phyloP scores from a whole-genome alignment of 2,797 vertebrate species.

The Nasua narica region DNA sequence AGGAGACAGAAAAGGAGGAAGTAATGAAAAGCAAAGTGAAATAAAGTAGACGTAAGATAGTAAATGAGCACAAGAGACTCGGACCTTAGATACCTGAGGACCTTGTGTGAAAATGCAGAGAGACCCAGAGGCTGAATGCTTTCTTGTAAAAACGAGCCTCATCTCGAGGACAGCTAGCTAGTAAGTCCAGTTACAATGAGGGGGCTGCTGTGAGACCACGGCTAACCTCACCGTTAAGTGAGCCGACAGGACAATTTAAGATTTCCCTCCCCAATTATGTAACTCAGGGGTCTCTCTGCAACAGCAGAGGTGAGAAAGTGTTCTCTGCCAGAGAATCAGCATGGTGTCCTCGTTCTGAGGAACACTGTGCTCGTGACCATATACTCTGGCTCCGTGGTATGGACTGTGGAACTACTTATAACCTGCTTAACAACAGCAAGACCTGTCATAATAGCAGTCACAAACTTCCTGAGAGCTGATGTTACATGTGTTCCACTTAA shows the following conservation, averaged over 20 bases:
- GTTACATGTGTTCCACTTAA: background rate
- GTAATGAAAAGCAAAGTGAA: background rate
- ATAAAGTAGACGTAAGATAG: background rate
- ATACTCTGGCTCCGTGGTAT: rapidly evolving
- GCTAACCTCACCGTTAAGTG: background rate
- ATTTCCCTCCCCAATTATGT: background rate
- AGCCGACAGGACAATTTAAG: background rate
- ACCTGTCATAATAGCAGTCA: background rate
- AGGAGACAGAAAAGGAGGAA: background rate
- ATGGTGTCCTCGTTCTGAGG: background rate
- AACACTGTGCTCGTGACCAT: background rate
- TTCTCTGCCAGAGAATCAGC: background rate
- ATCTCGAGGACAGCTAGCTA: background rate
- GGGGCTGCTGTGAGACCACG: background rate
- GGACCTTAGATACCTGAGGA: background rate
- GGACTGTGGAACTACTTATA: background rate
- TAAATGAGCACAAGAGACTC: background rate
- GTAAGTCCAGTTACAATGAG: background rate
- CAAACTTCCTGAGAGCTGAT: background rate
- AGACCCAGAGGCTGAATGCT: background rate
- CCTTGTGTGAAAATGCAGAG: background rate
- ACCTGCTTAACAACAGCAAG: rapidly evolving
- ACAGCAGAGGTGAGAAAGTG: background rate
- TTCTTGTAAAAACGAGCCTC: background rate
- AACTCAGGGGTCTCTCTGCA: background rate